Conservation (phyloP, 2,888 invertebrate genomes). For the Disparrhopalites patrizii region DNA sequence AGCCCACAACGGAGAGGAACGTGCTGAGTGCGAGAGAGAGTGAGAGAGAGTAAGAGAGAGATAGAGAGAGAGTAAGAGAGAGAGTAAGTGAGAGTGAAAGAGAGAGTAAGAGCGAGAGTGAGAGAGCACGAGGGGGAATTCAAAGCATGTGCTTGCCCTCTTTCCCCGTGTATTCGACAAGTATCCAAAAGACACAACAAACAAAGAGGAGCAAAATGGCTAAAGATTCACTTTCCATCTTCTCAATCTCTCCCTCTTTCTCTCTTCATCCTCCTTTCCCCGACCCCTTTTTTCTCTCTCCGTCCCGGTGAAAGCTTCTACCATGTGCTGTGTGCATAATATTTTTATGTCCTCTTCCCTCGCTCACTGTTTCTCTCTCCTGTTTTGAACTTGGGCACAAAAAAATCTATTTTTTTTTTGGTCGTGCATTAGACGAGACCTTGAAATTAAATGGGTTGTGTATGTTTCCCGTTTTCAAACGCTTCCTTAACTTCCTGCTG, state of each 20-base stretch:
- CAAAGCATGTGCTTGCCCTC: constrained; percentile 11
- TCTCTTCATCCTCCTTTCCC: background rate
- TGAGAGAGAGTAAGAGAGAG: background rate
- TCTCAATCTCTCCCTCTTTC: background rate
- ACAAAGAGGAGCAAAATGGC: constrained; percentile 6
- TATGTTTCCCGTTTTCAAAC: too few species aligned
- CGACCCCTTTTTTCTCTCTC: background rate
- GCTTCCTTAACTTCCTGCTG: too few species aligned
- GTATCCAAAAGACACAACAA: constrained; percentile 9
- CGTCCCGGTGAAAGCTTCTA: too few species aligned
- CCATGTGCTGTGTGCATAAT: too few species aligned
- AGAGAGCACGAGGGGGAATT: background rate
- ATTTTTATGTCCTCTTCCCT: too few species aligned
- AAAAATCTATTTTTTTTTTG: too few species aligned
- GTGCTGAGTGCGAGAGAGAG: constrained; percentile 1
- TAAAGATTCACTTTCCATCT: background rate
- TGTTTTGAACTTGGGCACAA: too few species aligned
- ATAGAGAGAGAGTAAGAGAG: background rate
- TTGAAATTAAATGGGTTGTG: too few species aligned
- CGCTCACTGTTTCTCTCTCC: too few species aligned
- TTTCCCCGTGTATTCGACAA: background rate
- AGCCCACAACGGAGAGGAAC: background rate
- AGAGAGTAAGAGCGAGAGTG: background rate
- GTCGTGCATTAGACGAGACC: too few species aligned
- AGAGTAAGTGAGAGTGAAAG: background rate